Percentiles rank a stretch among this genome's conserved stretches.
Conservation (phyloP, 2,113 vertebrate species). For the Rhabdornis inornatus region DNA sequence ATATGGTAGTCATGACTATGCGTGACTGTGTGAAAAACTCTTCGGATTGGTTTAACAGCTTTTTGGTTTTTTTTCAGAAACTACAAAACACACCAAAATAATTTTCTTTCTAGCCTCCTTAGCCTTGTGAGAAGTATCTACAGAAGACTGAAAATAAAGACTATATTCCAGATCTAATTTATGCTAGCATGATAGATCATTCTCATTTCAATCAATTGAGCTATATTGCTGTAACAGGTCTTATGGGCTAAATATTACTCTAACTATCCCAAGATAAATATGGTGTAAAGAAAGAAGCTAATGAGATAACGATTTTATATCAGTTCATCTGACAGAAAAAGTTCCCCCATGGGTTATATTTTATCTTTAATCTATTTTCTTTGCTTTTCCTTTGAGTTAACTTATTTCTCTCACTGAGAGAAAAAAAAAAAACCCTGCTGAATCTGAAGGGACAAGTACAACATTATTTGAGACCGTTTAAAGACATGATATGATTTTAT, state of each 20-base stretch:
- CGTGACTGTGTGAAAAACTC: background rate
- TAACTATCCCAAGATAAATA: background rate
- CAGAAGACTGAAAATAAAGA: background rate
- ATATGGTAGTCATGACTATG: background rate
- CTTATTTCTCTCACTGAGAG: background rate
- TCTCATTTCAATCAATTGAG: background rate
- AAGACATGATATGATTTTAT: background rate
- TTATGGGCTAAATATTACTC: background rate
- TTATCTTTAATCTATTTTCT: background rate
- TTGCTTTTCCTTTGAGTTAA: background rate
- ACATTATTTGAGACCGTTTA: background rate
- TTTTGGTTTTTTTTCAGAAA: background rate
- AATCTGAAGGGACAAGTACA: background rate
- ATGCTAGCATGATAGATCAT: background rate
- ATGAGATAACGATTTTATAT: background rate
- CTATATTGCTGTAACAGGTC: background rate
- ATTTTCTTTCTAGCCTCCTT: background rate
- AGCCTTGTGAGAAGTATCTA: background rate
- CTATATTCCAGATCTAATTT: background rate
- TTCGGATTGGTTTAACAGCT: background rate
- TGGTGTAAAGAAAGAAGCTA: background rate
- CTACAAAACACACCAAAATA: background rate
- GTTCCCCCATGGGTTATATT: background rate
- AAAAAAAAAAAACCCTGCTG: background rate
- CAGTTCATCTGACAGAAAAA: background rate